Evolutionary conservation across 2,113 vertebrate genomes (phyloP).

Genomic region (Phocoena phocoena): DNA sequence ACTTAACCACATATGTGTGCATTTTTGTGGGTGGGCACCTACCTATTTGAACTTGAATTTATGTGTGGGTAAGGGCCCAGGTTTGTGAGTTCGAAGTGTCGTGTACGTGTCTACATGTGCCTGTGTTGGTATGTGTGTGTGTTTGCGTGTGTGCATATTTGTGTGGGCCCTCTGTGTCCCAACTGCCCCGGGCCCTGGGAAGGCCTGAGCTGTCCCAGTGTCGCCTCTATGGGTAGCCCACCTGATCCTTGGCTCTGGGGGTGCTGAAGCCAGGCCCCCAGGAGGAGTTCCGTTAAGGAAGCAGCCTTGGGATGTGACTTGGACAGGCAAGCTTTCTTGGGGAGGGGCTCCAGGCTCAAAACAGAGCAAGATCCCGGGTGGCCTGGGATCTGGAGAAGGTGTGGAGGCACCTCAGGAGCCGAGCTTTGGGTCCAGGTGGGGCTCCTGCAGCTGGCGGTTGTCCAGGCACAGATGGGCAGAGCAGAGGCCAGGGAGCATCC

Average conservation of each 20-base stretch:
- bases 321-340: neutral
- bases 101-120: neutral
- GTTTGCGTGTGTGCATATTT: accelerated
- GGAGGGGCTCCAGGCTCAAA: neutral
- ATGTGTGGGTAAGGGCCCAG: neutral
- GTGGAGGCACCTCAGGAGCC: too few species aligned
- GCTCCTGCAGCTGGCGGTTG: neutral
- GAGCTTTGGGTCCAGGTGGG: neutral
- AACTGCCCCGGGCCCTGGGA: neutral
- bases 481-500: neutral
- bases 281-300: neutral
- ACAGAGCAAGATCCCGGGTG: neutral
- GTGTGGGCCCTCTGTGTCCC: neutral
- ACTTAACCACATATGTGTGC: neutral
- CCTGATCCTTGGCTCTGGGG: too few species aligned
- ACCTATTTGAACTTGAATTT: neutral
- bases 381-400: too few species aligned
- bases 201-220: neutral
- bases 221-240: neutral
- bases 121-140: neutral
- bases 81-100: neutral
- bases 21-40: neutral
- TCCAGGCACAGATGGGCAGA: neutral
- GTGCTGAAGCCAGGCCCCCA: neutral
- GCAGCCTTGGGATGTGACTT: neutral